Conservation (phyloP, 1,140 invertebrate genomes). For the Ylistrum balloti region DNA sequence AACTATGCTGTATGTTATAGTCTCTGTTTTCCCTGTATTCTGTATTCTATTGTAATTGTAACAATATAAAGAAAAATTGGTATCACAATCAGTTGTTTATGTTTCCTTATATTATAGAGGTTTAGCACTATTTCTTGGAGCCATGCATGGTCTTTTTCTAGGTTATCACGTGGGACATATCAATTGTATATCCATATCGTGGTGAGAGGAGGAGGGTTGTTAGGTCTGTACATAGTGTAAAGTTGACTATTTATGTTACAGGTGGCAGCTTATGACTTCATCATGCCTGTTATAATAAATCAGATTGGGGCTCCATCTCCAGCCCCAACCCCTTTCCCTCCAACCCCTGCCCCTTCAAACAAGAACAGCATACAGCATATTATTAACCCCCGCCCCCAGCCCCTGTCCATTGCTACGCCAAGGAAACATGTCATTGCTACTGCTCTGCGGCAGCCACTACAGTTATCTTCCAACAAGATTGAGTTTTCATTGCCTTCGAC, state of each 20-base stretch:
- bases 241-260: constrained; percentile 61
- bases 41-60: too few relatives aligned
- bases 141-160: too few relatives aligned
- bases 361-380: constrained; percentile 80
- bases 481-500: constrained; percentile 74
- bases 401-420: constrained; percentile 74
- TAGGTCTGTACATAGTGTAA: not conserved
- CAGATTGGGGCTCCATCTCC: constrained; percentile 75
- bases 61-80: too few relatives aligned
- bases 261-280: constrained; percentile 82
- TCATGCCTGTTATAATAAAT: constrained; percentile 80
- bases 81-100: too few relatives aligned
- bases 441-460: constrained; percentile 77
- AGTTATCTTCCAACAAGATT: constrained; percentile 75
- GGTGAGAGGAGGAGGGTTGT: too few relatives aligned
- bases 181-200: too few relatives aligned
- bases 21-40: too few relatives aligned
- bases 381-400: constrained; percentile 78
- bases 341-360: constrained; percentile 75
- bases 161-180: too few relatives aligned
- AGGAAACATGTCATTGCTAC: constrained; percentile 80
- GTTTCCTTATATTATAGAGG: too few relatives aligned
- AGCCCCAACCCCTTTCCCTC: constrained; percentile 75
- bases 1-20: too few relatives aligned
- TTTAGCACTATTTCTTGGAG: too few relatives aligned